A percentile compares a stretch with the other conserved stretches of the same genome.
Conservation (phyloP, 1,140 invertebrate genomes). For the Drosophila azteca region DNA sequence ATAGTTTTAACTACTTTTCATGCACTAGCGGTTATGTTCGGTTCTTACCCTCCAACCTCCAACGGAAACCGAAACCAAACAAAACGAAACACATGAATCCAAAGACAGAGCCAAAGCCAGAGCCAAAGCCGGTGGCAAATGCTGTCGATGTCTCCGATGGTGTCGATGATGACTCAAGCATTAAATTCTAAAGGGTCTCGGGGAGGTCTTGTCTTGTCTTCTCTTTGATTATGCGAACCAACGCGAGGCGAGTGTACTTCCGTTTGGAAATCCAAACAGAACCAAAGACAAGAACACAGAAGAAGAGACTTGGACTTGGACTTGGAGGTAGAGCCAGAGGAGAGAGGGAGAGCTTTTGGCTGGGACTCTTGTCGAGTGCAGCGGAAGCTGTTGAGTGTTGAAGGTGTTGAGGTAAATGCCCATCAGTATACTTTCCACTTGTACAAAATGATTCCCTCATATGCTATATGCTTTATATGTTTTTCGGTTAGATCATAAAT, state of each 20-base stretch:
- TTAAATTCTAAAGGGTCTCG: constrained; percentile 60
- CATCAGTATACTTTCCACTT: constrained; percentile 10
- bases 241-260: constrained; percentile 60
- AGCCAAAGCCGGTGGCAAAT: constrained; percentile 13
- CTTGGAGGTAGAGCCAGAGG: too few species aligned
- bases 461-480: neutral
- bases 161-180: constrained; percentile 64
- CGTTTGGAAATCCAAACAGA: constrained; percentile 20
- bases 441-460: neutral
- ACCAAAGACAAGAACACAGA: neutral
- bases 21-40: constrained; percentile 18
- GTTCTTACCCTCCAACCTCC: constrained; percentile 16
- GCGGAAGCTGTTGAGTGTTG: constrained; percentile 33
- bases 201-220: neutral
- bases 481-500: constrained; percentile 21
- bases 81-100: constrained; percentile 48
- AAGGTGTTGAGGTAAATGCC: constrained; percentile 29
- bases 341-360: too few species aligned
- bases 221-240: constrained; percentile 53
- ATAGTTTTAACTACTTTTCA: constrained; percentile 43
- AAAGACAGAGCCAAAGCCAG: constrained; percentile 13
- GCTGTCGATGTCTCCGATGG: constrained; percentile 5
- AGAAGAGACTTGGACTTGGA: neutral
- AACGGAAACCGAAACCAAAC: constrained; percentile 44
- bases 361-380: constrained; percentile 11